phyloP scores from a whole-genome alignment of 2,888 invertebrate species.

The Uloborus plumipes region DNA sequence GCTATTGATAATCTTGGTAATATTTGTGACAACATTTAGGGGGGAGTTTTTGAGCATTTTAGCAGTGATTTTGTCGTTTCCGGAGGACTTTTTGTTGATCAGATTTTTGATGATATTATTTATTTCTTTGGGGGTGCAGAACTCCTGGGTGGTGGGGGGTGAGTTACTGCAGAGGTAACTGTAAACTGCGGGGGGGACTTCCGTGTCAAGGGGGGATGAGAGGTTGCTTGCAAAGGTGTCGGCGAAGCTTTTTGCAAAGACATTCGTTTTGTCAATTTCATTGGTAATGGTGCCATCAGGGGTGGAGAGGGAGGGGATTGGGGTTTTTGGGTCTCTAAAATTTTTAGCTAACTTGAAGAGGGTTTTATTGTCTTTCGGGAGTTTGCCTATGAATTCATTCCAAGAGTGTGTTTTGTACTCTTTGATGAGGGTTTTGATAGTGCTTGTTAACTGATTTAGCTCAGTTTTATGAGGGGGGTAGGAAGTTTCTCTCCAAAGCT shows the following conservation, averaged over 20 bases:
- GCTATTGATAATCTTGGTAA: background rate
- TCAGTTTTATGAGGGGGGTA: too few relatives aligned
- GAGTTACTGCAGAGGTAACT: background rate
- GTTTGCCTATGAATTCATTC: too few relatives aligned
- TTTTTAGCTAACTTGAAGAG: too few relatives aligned
- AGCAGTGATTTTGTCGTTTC: background rate
- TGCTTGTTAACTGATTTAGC: too few relatives aligned
- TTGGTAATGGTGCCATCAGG: too few relatives aligned
- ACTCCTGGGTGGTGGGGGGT: background rate
- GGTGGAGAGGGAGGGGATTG: too few relatives aligned
- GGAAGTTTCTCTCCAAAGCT: too few relatives aligned
- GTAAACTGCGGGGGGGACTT: background rate
- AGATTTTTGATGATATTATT: background rate
- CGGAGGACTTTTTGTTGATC: background rate
- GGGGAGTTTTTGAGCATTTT: background rate
- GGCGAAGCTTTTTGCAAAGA: background rate
- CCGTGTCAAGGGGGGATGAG: background rate
- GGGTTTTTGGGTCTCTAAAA: too few relatives aligned
- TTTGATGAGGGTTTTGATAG: too few relatives aligned
- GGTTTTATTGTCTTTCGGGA: too few relatives aligned
- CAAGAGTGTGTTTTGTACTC: too few relatives aligned
- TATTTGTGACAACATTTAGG: background rate
- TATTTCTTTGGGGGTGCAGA: background rate
- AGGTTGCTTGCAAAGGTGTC: background rate
- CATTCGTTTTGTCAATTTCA: background rate